Conservation (phyloP, 2,113 vertebrate species). For the Hemibagrus wyckioides region DNA sequence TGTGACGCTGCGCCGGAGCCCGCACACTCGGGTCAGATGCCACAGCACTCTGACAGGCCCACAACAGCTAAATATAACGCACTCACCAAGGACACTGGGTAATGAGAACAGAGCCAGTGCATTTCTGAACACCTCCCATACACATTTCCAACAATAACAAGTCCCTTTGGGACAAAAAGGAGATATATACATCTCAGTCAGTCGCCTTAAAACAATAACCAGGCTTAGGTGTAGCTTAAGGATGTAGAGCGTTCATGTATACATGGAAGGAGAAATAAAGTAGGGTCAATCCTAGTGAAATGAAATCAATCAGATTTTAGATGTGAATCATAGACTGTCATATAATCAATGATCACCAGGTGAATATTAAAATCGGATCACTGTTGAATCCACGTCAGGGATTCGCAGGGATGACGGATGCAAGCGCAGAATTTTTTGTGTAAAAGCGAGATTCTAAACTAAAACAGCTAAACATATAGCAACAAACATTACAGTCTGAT, state of each 20-base stretch:
- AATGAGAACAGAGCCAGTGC: constrained; percentile 43
- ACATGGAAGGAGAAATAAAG: neutral
- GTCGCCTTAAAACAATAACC: neutral
- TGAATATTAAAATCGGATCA: neutral
- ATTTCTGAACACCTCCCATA: constrained; percentile 15
- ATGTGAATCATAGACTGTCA: neutral
- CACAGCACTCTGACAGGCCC: constrained; percentile 25
- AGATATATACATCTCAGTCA: neutral
- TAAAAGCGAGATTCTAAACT: too few relatives aligned
- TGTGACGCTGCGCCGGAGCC: constrained; percentile 23
- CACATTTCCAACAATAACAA: neutral
- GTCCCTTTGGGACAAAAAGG: neutral
- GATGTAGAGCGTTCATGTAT: neutral
- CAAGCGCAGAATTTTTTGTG: too few relatives aligned
- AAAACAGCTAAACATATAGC: too few relatives aligned
- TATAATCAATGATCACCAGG: neutral
- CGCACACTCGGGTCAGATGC: constrained; percentile 31
- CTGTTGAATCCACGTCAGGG: neutral
- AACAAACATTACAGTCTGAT: too few relatives aligned
- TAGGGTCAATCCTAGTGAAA: too few relatives aligned
- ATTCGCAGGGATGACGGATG: too few relatives aligned
- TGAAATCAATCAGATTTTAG: neutral
- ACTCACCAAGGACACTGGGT: constrained; percentile 47
- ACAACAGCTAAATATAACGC: constrained; percentile 58
- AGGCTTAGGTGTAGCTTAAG: neutral